Conservation (phyloP, 1,140 invertebrate genomes). For the Brachionus koreanus region DNA sequence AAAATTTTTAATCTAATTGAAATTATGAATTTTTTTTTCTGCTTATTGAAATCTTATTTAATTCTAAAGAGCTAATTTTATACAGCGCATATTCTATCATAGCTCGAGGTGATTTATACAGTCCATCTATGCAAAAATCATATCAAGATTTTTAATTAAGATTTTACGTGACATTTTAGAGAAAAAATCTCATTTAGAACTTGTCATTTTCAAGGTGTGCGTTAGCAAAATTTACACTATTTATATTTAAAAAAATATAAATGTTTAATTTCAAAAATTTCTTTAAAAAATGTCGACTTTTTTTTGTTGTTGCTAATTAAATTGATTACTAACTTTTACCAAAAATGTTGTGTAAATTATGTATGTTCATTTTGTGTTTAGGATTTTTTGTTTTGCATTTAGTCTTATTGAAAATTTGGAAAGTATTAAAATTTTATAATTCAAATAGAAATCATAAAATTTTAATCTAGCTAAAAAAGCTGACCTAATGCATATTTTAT, state of each 20-base stretch:
- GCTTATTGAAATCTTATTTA: not conserved
- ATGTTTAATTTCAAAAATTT: not conserved
- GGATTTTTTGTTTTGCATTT: not conserved
- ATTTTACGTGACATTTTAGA: not conserved
- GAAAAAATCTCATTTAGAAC: not conserved
- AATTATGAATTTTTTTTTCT: not conserved
- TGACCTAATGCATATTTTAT: not conserved
- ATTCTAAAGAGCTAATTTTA: not conserved
- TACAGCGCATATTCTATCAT: not conserved
- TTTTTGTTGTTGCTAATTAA: not conserved
- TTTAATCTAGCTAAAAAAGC: not conserved
- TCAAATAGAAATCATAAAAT: not conserved
- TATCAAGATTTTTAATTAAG: not conserved
- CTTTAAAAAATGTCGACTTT: not conserved
- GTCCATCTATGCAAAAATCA: not conserved
- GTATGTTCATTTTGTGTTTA: not conserved
- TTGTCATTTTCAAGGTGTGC: not conserved
- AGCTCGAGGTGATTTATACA: not conserved
- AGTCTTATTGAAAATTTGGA: not conserved
- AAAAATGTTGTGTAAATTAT: not conserved
- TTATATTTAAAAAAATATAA: constrained; percentile 2
- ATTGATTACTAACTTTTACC: too few species aligned
- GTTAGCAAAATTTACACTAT: not conserved
- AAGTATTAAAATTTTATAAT: not conserved
- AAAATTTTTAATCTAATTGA: constrained; percentile 7